Percentiles rank a stretch among this genome's conserved stretches.
phyloP scores from a whole-genome alignment of 2,113 vertebrate species.

The Malurus elegans region DNA sequence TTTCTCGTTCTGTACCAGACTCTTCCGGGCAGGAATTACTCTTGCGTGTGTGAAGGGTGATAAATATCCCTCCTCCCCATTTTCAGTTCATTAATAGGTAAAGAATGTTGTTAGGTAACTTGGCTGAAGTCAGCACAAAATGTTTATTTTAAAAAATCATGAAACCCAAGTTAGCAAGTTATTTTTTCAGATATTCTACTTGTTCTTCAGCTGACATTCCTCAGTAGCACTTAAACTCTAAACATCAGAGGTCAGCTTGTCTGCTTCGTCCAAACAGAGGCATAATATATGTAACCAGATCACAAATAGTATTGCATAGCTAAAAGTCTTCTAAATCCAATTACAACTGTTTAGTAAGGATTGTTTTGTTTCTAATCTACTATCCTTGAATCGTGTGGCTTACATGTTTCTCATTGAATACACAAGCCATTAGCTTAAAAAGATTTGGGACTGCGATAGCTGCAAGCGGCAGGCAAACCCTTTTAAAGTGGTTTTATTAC shows the following conservation, averaged over 20 bases:
- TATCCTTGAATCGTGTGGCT: not conserved
- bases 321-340: not conserved
- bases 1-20: accelerated
- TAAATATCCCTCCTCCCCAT: accelerated
- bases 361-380: not conserved
- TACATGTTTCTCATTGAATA: not conserved
- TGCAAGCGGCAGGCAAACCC: not conserved
- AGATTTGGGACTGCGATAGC: not conserved
- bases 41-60: not conserved
- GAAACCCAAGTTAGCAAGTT: not conserved
- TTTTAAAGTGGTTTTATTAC: not conserved
- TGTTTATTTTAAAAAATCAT: accelerated
- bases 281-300: not conserved
- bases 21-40: accelerated
- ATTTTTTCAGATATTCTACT: not conserved
- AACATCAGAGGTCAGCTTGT: not conserved
- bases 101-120: not conserved
- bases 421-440: slow-evolving; percentile 7
- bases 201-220: not conserved
- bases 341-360: not conserved
- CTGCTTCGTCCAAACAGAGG: not conserved
- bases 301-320: not conserved
- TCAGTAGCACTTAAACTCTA: no score
- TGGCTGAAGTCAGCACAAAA: not conserved
- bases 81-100: not conserved